These are phyloP conservation scores for Aix galericulata DNA, from an alignment of 2,113 vertebrate genomes.

Conservation along the genomic window DNA sequence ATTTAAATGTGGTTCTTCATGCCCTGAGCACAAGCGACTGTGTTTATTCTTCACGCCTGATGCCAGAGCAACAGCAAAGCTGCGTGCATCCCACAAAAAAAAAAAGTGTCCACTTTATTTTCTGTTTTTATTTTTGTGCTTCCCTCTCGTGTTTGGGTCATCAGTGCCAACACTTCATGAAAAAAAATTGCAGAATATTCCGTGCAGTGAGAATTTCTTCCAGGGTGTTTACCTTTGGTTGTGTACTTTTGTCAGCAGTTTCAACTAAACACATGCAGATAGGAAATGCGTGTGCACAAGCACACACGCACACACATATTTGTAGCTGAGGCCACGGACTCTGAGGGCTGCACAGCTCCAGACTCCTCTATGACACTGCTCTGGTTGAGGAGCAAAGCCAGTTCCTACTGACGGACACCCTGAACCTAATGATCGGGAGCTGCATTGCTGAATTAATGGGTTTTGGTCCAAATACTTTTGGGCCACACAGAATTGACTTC, in stretches of 20 bases:
- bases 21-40: background rate
- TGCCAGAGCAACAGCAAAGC: background rate
- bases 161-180: too few relatives aligned
- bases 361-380: background rate
- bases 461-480: background rate
- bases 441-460: background rate
- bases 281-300: background rate
- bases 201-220: too few relatives aligned
- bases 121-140: too few relatives aligned
- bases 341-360: background rate
- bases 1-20: background rate
- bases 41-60: background rate
- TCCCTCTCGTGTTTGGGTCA: too few relatives aligned
- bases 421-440: too few relatives aligned
- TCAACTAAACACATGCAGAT: background rate
- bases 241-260: too few relatives aligned
- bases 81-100: background rate
- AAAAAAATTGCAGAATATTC: too few relatives aligned
- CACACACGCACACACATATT: background rate
- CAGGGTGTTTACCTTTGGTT: too few relatives aligned
- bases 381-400: background rate
- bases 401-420: too few relatives aligned
- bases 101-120: too few relatives aligned
- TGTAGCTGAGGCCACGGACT: background rate
- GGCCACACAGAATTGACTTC: background rate